Conservation (phyloP, 2,888 invertebrate genomes). For the Melieria crassipennis region DNA sequence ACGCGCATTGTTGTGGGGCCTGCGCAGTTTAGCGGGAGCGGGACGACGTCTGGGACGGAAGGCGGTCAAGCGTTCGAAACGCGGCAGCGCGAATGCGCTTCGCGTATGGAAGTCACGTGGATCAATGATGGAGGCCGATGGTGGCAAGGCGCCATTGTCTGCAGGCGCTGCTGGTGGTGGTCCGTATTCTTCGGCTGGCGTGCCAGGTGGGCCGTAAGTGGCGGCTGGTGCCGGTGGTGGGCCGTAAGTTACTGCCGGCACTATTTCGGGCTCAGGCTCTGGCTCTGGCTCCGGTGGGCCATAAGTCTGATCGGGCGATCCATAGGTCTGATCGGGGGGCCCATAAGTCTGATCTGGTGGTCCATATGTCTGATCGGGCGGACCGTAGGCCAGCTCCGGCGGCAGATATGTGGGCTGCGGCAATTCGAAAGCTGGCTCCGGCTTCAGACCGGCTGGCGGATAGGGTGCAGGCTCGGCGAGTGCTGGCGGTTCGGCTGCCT, state of each 20-base stretch:
- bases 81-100: constrained; percentile 50
- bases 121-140: constrained; percentile 49
- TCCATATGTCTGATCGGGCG: constrained; percentile 51
- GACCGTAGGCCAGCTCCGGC: constrained; percentile 44
- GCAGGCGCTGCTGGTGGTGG: constrained; percentile 34
- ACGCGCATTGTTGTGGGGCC: constrained; percentile 41
- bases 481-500: constrained; percentile 32
- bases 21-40: constrained; percentile 34
- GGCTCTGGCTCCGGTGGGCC: constrained; percentile 48
- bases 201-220: constrained; percentile 39
- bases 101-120: constrained; percentile 48
- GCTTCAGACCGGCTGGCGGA: constrained; percentile 56
- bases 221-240: constrained; percentile 34
- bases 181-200: constrained; percentile 36
- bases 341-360: constrained; percentile 47
- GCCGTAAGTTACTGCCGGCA: constrained; percentile 34
- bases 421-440: constrained; percentile 56
- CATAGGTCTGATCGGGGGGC: constrained; percentile 50
- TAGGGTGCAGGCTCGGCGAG: constrained; percentile 51
- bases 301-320: constrained; percentile 49
- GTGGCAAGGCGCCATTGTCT: constrained; percentile 31
- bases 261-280: constrained; percentile 36
- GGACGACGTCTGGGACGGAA: constrained; percentile 50
- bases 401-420: constrained; percentile 51
- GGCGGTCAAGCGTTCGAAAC: constrained; percentile 48